Evolutionary conservation across 37 sponge, comb jelly and placozoan species (phyloP), one percentile per base, ranked within the genome.

Genomic region (Mnemiopsis leidyi): DNA sequence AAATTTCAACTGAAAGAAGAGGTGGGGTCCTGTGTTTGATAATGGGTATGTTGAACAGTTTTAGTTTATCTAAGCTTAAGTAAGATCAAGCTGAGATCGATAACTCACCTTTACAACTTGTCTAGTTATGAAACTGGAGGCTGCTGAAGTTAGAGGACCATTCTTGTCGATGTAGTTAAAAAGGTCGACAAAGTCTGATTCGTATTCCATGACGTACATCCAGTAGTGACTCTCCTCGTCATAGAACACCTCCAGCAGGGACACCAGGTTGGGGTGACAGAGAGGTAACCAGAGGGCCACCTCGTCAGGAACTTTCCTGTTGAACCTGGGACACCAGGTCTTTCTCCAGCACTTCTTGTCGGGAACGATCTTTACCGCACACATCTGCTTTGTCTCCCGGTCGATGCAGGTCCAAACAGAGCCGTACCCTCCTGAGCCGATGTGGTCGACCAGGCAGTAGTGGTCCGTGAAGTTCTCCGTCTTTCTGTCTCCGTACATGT

Each of bases 281-380:
- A 85, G 90, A 37, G 90, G 90, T 23, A 28, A 33, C 90, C 90
- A 85, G 26, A 85, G 90, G 7, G 90, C 90, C 90, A 85, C 90
- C 25, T 85, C 90, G 0, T 85, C 90, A 2, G 90, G 90, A 2
- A 85, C 35, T 0, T 23, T 29, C 48, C 25, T n/a, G 20, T 85
- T 38, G 90, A 28, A 32, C 29, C 61, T 38, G 90, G 26, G 20
- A 39, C 90, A 85, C 36, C 39, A 33, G 24, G 39, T 85, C 61
- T 85, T 85, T 61, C 90, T n/a, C 36, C 13, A 85, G 35, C 90
- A 85, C 90, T 85, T 85, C 23, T 33, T 28, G 23, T 85, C 90
- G 1, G 90, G 90, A 3, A 85, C 90, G 23, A 85, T 85, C 61
- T 85, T 85, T 26, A 85, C 90, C 0, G 90, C 90, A 26, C n/a